These are phyloP conservation scores for Sialis fuliginosa DNA, from an alignment of 2,888 invertebrate species.

Conservation along the genomic window DNA sequence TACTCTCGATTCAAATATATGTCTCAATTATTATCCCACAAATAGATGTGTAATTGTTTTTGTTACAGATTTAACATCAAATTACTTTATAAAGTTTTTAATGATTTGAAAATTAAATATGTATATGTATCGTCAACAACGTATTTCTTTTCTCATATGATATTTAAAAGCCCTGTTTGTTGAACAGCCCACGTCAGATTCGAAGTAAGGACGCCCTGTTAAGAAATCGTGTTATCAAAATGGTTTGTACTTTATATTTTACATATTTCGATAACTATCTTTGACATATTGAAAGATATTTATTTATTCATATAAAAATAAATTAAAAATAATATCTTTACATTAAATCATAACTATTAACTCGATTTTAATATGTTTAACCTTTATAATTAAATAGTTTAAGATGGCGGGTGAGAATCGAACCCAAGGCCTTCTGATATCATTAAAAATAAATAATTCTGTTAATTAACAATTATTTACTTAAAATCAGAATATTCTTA, in stretches of 20 bases:
- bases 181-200: neutral
- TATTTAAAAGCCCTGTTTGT: neutral
- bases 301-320: too few species aligned
- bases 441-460: neutral
- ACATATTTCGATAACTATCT: too few species aligned
- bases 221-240: neutral
- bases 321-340: too few species aligned
- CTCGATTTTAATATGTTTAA: neutral
- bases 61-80: too few species aligned
- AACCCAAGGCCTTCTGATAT: constrained; percentile 1
- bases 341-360: too few species aligned
- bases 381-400: neutral
- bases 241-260: neutral
- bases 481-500: too few species aligned
- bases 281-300: too few species aligned
- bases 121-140: neutral
- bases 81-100: neutral
- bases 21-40: too few species aligned
- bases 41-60: too few species aligned
- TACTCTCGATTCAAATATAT: too few species aligned
- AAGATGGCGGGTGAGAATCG: constrained; percentile 1
- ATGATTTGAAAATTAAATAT: too few species aligned
- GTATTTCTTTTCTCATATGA: neutral
- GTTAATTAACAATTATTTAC: neutral
- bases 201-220: constrained; percentile 1